Base-by-base conservation (phyloP, 2,888 invertebrate species). In the Subacronicta megacephala region DNA sequence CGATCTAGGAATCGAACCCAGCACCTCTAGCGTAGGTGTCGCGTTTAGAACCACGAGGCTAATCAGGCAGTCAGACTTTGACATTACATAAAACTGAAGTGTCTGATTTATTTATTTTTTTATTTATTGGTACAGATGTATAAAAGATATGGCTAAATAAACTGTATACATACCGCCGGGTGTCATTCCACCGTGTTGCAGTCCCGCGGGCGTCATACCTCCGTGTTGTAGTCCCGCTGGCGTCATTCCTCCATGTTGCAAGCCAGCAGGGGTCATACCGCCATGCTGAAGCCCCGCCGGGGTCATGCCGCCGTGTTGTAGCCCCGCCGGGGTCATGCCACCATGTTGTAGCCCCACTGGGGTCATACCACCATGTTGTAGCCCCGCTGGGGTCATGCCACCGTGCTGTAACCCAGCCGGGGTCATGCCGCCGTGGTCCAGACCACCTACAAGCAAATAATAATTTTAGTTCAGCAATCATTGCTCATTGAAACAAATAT, bases 231-330 rank as follows among this genome's bases (percentile, higher is more conserved):
- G 50, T 0, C 84, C 85, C 0, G 59, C 80, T 0, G 84, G 82
- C 0, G 84, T 84, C 82, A 84, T 88, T 1, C 94, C 90, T 1
- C 94, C 92, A 56, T 94, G 94, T 31, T 90, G 86, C 10, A 95
- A 67, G 1, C 89, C 92, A 1, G 82, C 85, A 0, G 93, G 67
- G 0, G 69, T 75, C 71, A 65, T 45, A 7, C 72, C 37, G 3
- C 61, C 7, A 67, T 71, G 69, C 49, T 66, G n/a, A 90, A 90
- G 1, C 89, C 93, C 53, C 66, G 77, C 16, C 54, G 88, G 87
- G 1, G 87, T 94, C 85, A 94, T 87, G 2, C 94, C 90, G 12
- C 90, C 92, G 51, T 93, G 91, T 35, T 87, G 88, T 1, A 90
- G 45, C 1, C 83, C 85, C 0, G 64, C 83, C 0, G 88, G 88